These are phyloP conservation scores for Pipistrellus kuhlii DNA, from an alignment of 2,797 vertebrate genomes.

Conservation along the genomic window DNA sequence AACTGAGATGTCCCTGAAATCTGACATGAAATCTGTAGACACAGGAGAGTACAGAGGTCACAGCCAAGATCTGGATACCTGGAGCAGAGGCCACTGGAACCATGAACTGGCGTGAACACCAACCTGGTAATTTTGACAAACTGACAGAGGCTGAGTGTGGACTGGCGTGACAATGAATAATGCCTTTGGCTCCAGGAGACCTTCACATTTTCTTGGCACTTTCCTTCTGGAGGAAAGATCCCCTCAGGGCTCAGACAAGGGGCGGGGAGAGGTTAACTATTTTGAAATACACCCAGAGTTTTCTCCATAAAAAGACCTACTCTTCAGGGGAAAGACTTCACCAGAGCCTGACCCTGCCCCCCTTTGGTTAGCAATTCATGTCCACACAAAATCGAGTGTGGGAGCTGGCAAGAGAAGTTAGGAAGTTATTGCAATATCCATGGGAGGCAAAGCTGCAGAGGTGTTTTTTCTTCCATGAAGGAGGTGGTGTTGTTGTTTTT, in stretches of 20 bases:
- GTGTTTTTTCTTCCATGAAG: background rate
- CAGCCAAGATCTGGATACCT: background rate
- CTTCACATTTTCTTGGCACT: background rate
- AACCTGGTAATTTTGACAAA: background rate
- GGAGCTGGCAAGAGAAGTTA: background rate
- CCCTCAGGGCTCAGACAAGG: background rate
- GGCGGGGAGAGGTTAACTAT: background rate
- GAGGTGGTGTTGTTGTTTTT: background rate
- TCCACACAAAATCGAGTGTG: background rate
- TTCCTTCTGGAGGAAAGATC: background rate
- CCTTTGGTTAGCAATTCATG: background rate
- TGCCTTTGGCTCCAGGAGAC: background rate
- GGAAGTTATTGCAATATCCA: background rate
- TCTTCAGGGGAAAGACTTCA: background rate
- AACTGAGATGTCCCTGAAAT: background rate
- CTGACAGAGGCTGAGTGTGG: background rate
- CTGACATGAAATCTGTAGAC: background rate
- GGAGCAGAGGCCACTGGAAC: background rate
- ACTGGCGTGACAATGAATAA: background rate
- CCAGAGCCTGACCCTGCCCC: background rate
- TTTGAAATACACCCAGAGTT: background rate
- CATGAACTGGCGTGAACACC: background rate
- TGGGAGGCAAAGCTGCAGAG: background rate
- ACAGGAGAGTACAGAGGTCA: background rate
- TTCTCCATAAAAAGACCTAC: background rate